Evolutionary conservation across 2,113 vertebrate species (phyloP), one percentile per base, ranked within the genome.

Genomic region (Thryonomys swinderianus): DNA sequence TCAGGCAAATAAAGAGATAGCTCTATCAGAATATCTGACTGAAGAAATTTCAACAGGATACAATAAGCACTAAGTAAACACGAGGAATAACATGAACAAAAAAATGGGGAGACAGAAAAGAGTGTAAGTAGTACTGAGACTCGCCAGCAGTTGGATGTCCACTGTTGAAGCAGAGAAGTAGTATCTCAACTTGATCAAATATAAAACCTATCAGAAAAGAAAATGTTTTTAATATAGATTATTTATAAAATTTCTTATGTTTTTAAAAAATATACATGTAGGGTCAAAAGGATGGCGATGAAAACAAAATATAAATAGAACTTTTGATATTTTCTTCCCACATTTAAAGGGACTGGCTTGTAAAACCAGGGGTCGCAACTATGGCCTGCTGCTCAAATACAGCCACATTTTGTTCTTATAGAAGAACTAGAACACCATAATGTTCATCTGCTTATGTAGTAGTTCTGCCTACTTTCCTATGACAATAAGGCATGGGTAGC

Each of bases 261-360:
- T 67, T 71, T 67, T 55, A 74, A 88, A 67, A 57, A 16, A 86
- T 37, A 88, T 79, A 81, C 27, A 23, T 42, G 37, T 69, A 85
- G 61, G 48, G 34, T 79, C 30, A 59, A 62, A 91, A 90, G 25
- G 14, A 45, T 76, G 17, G 21, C 3, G 59, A 88, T 95, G 88
- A 82, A 93, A 84, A 57, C 17, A 88, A 94, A 89, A 80, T 83
- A 62, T 55, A 73, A 91, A 61, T 69, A 87, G 10, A 83, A 74
- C 32, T 27, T 90, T 40, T 87, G 13, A 8, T 64, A 48, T 48
- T 55, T 88, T 67, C 14, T 79, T n/a, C 40, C 7, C 55, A 66
- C 13, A 73, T 11, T 92, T 83, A 88, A 57, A 62, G 11, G 23
- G 40, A 88, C 7, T 94, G n/a, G 18, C 34, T 74, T 81, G 2